Evolutionary conservation across 2,797 vertebrate species (phyloP).

Genomic region (Falco cherrug): DNA sequence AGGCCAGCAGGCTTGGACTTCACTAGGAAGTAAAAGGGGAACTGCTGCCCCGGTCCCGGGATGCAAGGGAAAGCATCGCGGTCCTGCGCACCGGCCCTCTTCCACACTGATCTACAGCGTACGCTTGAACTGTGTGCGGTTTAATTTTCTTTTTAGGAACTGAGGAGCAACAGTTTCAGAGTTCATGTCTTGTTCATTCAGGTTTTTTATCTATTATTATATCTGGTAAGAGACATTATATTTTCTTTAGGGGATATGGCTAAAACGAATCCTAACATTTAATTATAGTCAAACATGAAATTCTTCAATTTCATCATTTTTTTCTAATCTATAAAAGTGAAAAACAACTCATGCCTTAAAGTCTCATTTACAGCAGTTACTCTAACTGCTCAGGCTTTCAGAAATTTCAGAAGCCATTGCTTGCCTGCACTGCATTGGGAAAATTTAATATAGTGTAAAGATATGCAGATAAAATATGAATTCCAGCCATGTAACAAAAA

Average conservation of each 20-base stretch:
- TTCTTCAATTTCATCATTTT: neutral
- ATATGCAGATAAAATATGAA: constrained; percentile 79
- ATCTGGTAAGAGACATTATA: neutral
- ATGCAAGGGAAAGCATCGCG: fast-evolving
- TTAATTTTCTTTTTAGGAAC: neutral
- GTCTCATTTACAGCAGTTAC: neutral
- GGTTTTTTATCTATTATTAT: neutral
- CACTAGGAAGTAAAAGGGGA: neutral
- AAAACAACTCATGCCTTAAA: neutral
- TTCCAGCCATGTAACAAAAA: constrained; percentile 79
- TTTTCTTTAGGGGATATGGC: neutral
- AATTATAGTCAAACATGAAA: neutral
- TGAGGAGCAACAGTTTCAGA: neutral
- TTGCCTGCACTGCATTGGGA: constrained; percentile 23
- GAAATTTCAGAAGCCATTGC: constrained; percentile 35
- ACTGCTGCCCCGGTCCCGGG: neutral
- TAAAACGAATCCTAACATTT: neutral
- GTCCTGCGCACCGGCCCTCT: fast-evolving
- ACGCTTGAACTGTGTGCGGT: neutral
- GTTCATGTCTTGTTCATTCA: neutral
- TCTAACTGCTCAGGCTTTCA: neutral
- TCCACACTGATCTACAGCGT: neutral
- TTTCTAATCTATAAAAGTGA: neutral
- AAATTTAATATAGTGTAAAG: constrained; percentile 66
- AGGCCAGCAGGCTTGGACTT: neutral